These are phyloP conservation scores for Penaeus monodon DNA, from an alignment of 2,888 invertebrate genomes.

Conservation along the genomic window DNA sequence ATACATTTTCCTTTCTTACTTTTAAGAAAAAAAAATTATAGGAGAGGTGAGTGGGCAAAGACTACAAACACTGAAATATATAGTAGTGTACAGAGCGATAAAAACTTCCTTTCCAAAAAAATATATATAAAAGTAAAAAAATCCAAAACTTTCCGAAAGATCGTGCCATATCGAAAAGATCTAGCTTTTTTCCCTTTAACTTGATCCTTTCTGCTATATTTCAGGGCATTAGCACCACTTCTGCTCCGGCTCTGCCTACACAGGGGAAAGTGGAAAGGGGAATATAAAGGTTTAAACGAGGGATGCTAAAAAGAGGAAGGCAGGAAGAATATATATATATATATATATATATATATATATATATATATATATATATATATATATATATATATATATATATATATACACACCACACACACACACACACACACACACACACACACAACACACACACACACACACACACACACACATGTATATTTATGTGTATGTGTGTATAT, in stretches of 20 bases:
- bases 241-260: too few species aligned
- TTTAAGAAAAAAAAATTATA: too few species aligned
- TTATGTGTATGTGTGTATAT: neutral
- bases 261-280: neutral
- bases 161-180: too few species aligned
- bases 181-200: too few species aligned
- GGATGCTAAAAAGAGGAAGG: neutral
- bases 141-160: too few species aligned
- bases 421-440: neutral
- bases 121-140: too few species aligned
- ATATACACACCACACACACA: neutral
- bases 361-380: neutral
- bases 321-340: conserved; percentile 2
- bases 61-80: too few species aligned
- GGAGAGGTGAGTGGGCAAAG: too few species aligned
- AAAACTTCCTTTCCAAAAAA: too few species aligned
- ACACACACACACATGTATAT: neutral
- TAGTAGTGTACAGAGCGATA: too few species aligned
- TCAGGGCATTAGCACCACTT: too few species aligned
- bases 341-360: neutral
- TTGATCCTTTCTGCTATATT: too few species aligned
- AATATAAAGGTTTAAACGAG: neutral
- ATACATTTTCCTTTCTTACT: neutral
- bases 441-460: neutral
- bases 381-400: neutral